phyloP scores from a whole-genome alignment of 2,797 vertebrate species.

The Phalanger gymnotis region DNA sequence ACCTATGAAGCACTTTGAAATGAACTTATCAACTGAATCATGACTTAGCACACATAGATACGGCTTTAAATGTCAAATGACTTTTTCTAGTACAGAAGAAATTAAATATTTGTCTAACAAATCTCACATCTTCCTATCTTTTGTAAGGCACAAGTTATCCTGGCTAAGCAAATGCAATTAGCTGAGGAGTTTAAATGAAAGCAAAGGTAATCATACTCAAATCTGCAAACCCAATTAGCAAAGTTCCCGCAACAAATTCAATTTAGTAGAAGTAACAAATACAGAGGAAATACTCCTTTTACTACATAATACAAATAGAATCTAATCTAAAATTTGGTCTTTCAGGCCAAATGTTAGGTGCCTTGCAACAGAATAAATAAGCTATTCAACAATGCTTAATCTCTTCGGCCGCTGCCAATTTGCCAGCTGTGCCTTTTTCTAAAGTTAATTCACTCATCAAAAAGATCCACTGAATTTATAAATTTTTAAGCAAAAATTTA shows the following conservation, averaged over 20 bases:
- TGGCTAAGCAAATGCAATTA: slow-evolving; percentile 56
- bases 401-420: slow-evolving; percentile 56
- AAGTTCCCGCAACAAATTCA: slow-evolving; percentile 64
- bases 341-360: slow-evolving; percentile 78
- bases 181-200: slow-evolving; percentile 52
- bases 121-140: not conserved
- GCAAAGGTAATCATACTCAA: slow-evolving; percentile 56
- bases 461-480: slow-evolving; percentile 60
- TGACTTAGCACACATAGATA: not conserved
- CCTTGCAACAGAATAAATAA: slow-evolving; percentile 72
- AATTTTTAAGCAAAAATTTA: slow-evolving; percentile 71
- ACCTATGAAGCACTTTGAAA: slow-evolving; percentile 40
- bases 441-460: slow-evolving; percentile 76
- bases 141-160: not conserved
- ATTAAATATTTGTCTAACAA: not conserved
- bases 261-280: slow-evolving; percentile 69
- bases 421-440: slow-evolving; percentile 72
- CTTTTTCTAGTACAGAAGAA: not conserved
- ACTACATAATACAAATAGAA: slow-evolving; percentile 70
- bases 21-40: slow-evolving; percentile 33
- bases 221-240: slow-evolving; percentile 51
- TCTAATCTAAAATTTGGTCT: slow-evolving; percentile 72
- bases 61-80: slow-evolving; percentile 14
- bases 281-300: slow-evolving; percentile 68
- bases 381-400: slow-evolving; percentile 67